phyloP scores from a whole-genome alignment of 1,140 invertebrate species.

The Drosophila mojavensis region DNA sequence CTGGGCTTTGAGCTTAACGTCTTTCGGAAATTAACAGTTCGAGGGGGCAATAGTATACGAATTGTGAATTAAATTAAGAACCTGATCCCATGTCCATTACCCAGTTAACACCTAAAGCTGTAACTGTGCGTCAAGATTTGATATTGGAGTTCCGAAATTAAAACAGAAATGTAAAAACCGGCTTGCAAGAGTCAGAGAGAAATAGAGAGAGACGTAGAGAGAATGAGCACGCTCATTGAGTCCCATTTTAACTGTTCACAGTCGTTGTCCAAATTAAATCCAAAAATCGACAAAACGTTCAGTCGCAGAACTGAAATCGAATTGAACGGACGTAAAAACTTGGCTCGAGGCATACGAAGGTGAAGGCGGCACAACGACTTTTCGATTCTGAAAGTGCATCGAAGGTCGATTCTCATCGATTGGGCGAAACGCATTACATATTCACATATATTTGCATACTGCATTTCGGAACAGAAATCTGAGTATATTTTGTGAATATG shows the following conservation, averaged over 20 bases:
- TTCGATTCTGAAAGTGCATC: slow-evolving; percentile 38
- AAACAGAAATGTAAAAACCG: slow-evolving; percentile 57
- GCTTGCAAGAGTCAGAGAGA: slow-evolving; percentile 45
- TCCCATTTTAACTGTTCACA: slow-evolving; percentile 10
- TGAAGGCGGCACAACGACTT: slow-evolving; percentile 23
- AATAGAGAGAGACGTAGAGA: slow-evolving; percentile 27
- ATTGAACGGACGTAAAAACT: slow-evolving; percentile 59
- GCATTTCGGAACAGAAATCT: not conserved
- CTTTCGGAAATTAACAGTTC: no score
- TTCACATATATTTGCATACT: not conserved
- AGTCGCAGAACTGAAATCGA: slow-evolving; percentile 67
- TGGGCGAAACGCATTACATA: slow-evolving; percentile 17
- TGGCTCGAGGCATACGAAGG: slow-evolving; percentile 43
- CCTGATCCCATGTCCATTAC: slow-evolving; percentile 8
- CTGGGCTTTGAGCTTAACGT: not conserved
- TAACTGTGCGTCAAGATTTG: slow-evolving; percentile 2
- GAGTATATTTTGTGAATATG: slow-evolving; percentile 29
- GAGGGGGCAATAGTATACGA: not conserved
- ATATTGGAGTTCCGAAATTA: slow-evolving; percentile 21
- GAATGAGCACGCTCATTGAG: slow-evolving; percentile 39
- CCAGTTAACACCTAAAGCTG: slow-evolving; percentile 31
- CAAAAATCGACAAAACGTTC: slow-evolving; percentile 63
- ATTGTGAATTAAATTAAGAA: slow-evolving; percentile 3
- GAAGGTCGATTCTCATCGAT: slow-evolving; percentile 64
- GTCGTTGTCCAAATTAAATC: slow-evolving; percentile 51